Evolutionary conservation across 2,797 vertebrate genomes (phyloP), one percentile per base, ranked within the genome.

Genomic region (Calcarius lapponicus): DNA sequence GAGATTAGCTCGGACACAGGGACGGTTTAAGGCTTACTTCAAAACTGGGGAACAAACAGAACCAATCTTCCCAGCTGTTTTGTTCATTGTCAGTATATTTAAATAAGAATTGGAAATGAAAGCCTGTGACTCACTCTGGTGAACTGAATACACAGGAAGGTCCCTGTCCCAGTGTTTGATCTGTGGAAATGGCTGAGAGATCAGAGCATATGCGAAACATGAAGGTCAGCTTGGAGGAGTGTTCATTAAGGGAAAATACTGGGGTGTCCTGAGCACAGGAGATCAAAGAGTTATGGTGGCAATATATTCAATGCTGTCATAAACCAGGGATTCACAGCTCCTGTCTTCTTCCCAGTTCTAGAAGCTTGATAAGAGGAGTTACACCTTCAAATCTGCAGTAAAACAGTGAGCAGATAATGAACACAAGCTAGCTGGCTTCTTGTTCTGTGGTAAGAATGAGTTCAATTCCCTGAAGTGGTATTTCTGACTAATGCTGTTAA

Each of bases 111-210:
- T 94, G 89, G 94, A 90, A 94, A 88, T 93, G 76, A 88, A 91
- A 82, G 67, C 65, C 32, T 38, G 43, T 92, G 92, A 88, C 74
- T 94, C 86, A 66, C 7, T 50, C 60, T 90, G 56, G 66, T 93
- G 87, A 86, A 71, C 61, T 79, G 76, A 92, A 80, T 87, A 81
- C 86, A 92, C 92, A 93, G 88, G 95, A 93, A 86, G 64, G 73
- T 66, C 87, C 64, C 84, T 47, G 34, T 66, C 81, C 79, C 76
- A 5, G 65, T 36, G 81, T 96, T 95, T 97, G 97, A 96, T 96
- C 76, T 95, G 88, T 93, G 75, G 89, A 76, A 89, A 90, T 95
- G 95, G 84, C 91, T 96, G 96, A 90, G 88, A 96, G 96, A 96
- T 97, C 96, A 97, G 95, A 96, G 91, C 83, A 66, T 20, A 40